Evolutionary conservation across 2,797 vertebrate species (phyloP).

Genomic region (Phataginus tricuspis): DNA sequence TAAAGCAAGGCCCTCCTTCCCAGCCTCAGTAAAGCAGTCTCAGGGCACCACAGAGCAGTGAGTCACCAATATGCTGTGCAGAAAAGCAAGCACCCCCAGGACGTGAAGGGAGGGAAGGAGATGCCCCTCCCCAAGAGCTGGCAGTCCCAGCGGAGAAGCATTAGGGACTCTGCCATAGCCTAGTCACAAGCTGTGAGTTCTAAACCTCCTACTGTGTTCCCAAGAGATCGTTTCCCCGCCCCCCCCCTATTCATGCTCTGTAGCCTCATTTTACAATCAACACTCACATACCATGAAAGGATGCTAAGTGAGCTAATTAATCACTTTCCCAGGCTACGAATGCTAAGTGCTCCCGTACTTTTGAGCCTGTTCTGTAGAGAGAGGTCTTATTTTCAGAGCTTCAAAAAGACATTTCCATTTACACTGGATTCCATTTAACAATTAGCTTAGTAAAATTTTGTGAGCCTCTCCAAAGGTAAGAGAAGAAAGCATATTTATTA

Average conservation of each 20-base stretch:
- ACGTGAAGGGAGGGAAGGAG: fast-evolving
- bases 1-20: constrained; percentile 41
- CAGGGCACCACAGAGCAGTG: neutral
- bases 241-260: neutral
- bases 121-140: neutral
- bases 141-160: neutral
- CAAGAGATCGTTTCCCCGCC: neutral
- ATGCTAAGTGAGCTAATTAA: neutral
- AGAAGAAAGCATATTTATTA: constrained; percentile 8
- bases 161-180: no score
- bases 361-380: neutral
- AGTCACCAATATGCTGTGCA: neutral
- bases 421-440: constrained; percentile 12
- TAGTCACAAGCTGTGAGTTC: neutral
- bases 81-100: neutral
- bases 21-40: constrained; percentile 58
- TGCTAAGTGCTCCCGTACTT: neutral
- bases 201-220: neutral
- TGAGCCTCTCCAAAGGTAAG: neutral
- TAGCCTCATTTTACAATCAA: neutral
- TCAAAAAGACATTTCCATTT: constrained; percentile 25
- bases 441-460: constrained; percentile 22
- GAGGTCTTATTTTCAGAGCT: neutral
- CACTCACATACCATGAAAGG: neutral
- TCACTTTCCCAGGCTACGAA: neutral